Base-by-base conservation (phyloP, 2,797 vertebrate genomes). In the Tragelaphus oryx region DNA sequence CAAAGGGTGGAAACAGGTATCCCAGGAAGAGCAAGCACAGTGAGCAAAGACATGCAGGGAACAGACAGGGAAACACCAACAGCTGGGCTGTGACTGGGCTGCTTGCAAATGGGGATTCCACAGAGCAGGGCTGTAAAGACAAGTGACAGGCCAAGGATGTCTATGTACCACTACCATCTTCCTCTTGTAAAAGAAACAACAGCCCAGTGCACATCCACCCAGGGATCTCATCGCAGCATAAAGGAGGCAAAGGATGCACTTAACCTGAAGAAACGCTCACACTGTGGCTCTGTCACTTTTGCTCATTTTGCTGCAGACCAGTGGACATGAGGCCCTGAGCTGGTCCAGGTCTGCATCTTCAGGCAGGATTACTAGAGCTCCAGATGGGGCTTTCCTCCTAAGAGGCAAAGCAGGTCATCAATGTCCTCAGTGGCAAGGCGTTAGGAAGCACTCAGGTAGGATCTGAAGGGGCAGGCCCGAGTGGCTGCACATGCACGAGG, bases 191-290 rank as follows among this genome's bases (percentile, higher is more conserved):
- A 50, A 52, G 33, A 62, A 87, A 76, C 13, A 84, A 33, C 18
- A 5, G 28, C n/a, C 71, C 44, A 54, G 41, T 11, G 59, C 10
- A 55, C 46, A 24, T 30, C 85, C 50, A 84, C 65, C 46, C 50
- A 78, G 86, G 71, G 33, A n/a, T 57, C 80, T 37, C 22, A 20
- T 26, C n/a, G 84, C 62, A 18, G 75, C 79, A 75, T 11, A 94
- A 83, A 46, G 74, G 22, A 52, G 0, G 3, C 48, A 86, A 22
- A 78, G 2, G 50, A 87, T 6, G 68, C 13, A 28, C 28, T n/a
- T 80, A 79, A 41, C 80, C 62, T 57, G n/a, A 57, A 80, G 76
- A 68, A 26, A 41, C 1, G 48, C 9, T 54, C 81, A 30, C 59
- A 24, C 6, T 4, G 1, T 1, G 12, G 37, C 50, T 76, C 59